phyloP scores from a whole-genome alignment of 2,888 invertebrate species.

The Ophion obscuratus region DNA sequence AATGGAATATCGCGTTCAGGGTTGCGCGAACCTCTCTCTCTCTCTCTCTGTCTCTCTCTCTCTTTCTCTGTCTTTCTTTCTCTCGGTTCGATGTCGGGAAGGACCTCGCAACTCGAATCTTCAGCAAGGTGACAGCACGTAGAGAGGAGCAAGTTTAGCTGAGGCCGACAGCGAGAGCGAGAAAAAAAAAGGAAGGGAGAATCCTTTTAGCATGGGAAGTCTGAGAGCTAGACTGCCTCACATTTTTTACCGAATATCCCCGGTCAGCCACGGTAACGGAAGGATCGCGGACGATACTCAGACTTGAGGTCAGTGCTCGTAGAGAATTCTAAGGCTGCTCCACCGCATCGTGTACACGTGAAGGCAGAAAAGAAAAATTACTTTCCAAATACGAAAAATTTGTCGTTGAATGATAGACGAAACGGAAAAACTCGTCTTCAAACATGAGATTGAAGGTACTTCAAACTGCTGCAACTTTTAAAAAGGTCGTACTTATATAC shows the following conservation, averaged over 20 bases:
- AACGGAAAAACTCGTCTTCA: too few relatives aligned
- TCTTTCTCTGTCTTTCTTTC: conserved; percentile 10
- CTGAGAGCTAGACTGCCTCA: neutral
- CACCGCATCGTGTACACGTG: neutral
- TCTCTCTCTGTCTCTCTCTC: conserved; percentile 22
- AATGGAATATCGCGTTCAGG: conserved; percentile 78
- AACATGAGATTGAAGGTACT: too few relatives aligned
- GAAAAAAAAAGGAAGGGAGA: conserved; percentile 31
- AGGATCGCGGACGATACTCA: neutral
- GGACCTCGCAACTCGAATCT: conserved; percentile 13
- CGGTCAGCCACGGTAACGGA: neutral
- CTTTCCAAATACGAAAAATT: too few relatives aligned
- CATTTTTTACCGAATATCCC: neutral
- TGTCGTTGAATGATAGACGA: too few relatives aligned
- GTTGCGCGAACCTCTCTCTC: conserved; percentile 68
- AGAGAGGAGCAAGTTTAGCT: conserved; percentile 50
- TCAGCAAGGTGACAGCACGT: conserved; percentile 23
- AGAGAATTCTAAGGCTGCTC: neutral
- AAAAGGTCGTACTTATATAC: too few relatives aligned
- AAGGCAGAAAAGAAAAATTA: too few relatives aligned
- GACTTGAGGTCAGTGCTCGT: neutral
- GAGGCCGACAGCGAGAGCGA: conserved; percentile 41
- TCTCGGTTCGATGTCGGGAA: conserved; percentile 35
- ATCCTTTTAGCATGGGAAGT: neutral
- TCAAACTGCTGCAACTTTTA: too few relatives aligned